Evolutionary conservation across 2,888 invertebrate genomes (phyloP).

Genomic region (Cephus sareptanus): DNA sequence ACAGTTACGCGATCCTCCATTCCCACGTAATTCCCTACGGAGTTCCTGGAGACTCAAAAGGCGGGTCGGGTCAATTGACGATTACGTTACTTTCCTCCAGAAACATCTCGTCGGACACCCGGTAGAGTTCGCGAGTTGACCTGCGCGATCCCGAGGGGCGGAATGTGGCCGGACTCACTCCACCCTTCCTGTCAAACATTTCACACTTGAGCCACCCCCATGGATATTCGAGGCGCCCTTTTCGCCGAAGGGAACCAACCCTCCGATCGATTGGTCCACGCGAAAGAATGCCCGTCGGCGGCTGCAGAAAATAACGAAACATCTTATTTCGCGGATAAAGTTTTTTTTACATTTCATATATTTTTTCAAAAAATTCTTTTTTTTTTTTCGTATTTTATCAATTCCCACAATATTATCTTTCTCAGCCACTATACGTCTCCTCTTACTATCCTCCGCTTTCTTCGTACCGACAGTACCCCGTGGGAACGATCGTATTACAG

Average conservation of each 20-base stretch:
- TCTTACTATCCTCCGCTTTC: not conserved
- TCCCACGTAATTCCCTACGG: conserved; percentile 28
- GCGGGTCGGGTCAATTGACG: conserved; percentile 44
- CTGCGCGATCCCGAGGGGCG: conserved; percentile 27
- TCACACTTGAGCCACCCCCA: conserved; percentile 32
- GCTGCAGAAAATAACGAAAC: not conserved
- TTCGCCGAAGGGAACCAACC: conserved; percentile 23
- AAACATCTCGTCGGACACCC: not conserved
- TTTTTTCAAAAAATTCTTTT: no score
- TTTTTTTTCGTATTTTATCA: not conserved
- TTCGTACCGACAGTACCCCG: not conserved
- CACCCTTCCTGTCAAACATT: conserved; percentile 51
- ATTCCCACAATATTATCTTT: not conserved
- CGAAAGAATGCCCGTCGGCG: not conserved
- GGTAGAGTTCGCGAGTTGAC: conserved; percentile 23
- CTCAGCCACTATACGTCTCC: not conserved
- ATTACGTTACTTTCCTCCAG: conserved; percentile 19
- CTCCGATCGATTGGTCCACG: conserved; percentile 19
- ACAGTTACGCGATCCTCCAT: not conserved
- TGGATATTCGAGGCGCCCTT: conserved; percentile 5
- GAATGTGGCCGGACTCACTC: conserved; percentile 36
- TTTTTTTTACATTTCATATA: not conserved
- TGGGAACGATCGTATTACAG: not conserved
- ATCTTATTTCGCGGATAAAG: not conserved
- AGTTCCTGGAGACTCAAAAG: conserved; percentile 37